A percentile compares a stretch with the other conserved stretches of the same genome.
Conservation (phyloP, 2,797 vertebrate species). For the Protonibea diacanthus region DNA sequence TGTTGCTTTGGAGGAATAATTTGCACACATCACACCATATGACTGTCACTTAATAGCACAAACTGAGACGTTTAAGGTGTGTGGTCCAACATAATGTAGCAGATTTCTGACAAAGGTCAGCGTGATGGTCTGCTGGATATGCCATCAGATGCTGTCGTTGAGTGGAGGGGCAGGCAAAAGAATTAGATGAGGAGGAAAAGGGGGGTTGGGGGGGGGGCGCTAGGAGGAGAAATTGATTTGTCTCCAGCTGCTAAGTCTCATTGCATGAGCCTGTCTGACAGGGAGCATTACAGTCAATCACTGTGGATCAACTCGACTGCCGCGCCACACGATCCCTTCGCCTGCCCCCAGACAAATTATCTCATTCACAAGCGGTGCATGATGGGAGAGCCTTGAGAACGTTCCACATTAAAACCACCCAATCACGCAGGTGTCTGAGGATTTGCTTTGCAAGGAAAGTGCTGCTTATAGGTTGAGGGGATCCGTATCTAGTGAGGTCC, state of each 20-base stretch:
- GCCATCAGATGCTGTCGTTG: slow-evolving; percentile 52
- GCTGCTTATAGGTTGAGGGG: slow-evolving; percentile 47
- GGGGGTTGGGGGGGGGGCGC: slow-evolving; percentile 4
- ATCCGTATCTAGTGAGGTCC: slow-evolving; percentile 45
- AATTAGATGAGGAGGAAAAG: slow-evolving; percentile 41
- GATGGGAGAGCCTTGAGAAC: slow-evolving; percentile 69
- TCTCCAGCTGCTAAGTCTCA: slow-evolving; percentile 81
- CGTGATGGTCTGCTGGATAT: slow-evolving; percentile 50
- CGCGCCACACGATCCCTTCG: slow-evolving; percentile 51
- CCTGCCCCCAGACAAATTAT: slow-evolving; percentile 70
- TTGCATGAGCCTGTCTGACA: slow-evolving; percentile 78
- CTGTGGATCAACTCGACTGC: slow-evolving; percentile 75
- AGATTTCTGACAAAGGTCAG: slow-evolving; percentile 58
- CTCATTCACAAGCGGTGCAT: slow-evolving; percentile 73
- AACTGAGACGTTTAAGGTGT: slow-evolving; percentile 31
- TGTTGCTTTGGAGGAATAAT: slow-evolving; percentile 18
- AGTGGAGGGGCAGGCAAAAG: slow-evolving; percentile 22
- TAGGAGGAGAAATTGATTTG: slow-evolving; percentile 83
- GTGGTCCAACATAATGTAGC: slow-evolving; percentile 36
- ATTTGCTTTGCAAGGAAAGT: slow-evolving; percentile 64
- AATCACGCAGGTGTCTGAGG: slow-evolving; percentile 58
- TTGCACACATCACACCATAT: slow-evolving; percentile 23
- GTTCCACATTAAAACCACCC: slow-evolving; percentile 49
- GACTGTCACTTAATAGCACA: slow-evolving; percentile 41
- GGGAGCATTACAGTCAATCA: slow-evolving; percentile 86